Evolutionary conservation across 2,888 invertebrate genomes (phyloP).

Genomic region (Drosophila multiciliata): DNA sequence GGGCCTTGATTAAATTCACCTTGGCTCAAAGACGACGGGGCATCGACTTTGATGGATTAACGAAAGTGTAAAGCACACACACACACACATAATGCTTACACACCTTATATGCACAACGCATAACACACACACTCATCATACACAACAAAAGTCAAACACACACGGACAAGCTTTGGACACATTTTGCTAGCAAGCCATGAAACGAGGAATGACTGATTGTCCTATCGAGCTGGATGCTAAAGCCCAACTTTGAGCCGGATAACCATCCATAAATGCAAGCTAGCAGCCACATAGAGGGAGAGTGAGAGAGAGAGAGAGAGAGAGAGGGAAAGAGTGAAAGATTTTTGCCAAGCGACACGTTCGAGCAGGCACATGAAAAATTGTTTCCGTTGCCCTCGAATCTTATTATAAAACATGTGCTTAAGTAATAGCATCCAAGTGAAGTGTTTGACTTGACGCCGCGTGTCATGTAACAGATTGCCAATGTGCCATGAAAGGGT

Average conservation of each 20-base stretch:
- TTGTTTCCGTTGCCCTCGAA: slow-evolving; percentile 56
- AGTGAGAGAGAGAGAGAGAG: background rate
- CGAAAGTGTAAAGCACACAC: slow-evolving; percentile 36
- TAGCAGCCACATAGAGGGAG: background rate
- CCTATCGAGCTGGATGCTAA: slow-evolving; percentile 28
- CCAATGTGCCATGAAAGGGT: slow-evolving; percentile 58
- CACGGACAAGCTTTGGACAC: slow-evolving; percentile 58
- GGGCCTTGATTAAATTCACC: slow-evolving; percentile 56
- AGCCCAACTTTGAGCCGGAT: slow-evolving; percentile 25
- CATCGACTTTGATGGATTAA: slow-evolving; percentile 64
- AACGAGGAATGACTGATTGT: slow-evolving; percentile 61
- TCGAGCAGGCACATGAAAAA: slow-evolving; percentile 73
- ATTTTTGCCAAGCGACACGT: slow-evolving; percentile 65
- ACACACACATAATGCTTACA: slow-evolving; percentile 9
- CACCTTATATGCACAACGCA: slow-evolving; percentile 39
- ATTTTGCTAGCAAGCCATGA: slow-evolving; percentile 32
- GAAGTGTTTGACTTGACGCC: slow-evolving; percentile 64
- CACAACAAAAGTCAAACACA: slow-evolving; percentile 63
- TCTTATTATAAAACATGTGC: slow-evolving; percentile 81
- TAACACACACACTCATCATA: slow-evolving; percentile 14
- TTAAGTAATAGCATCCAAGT: slow-evolving; percentile 76
- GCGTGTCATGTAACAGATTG: slow-evolving; percentile 78
- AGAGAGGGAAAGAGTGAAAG: background rate
- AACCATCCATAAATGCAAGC: slow-evolving; percentile 61
- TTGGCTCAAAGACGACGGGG: slow-evolving; percentile 25